Conservation (phyloP, 2,113 vertebrate genomes). For the Malurus cyaneus region DNA sequence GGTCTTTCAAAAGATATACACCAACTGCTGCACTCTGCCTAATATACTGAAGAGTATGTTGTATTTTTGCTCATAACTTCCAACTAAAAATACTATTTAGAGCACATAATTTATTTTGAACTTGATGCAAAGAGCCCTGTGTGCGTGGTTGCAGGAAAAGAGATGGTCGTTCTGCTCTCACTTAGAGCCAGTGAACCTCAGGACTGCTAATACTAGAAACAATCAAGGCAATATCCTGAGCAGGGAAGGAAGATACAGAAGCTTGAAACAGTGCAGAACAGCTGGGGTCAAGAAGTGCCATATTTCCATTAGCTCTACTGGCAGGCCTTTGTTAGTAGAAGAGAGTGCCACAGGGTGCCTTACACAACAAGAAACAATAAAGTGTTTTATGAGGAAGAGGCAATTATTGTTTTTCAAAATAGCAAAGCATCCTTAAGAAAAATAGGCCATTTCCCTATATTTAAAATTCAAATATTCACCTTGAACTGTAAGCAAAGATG, state of each 20-base stretch:
- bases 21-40: neutral
- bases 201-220: neutral
- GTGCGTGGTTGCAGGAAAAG: neutral
- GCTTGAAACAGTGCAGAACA: neutral
- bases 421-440: neutral
- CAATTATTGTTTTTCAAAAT: neutral
- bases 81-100: neutral
- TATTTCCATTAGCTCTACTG: neutral
- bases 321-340: neutral
- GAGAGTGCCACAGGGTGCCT: neutral
- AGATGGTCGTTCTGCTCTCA: neutral
- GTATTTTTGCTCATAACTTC: neutral
- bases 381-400: neutral
- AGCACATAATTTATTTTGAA: neutral
- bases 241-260: neutral
- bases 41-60: neutral
- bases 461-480: constrained; percentile 76
- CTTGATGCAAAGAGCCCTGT: neutral
- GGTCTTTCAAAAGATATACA: neutral
- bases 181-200: neutral
- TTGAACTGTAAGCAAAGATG: constrained; percentile 84
- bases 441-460: neutral
- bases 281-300: neutral
- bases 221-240: neutral
- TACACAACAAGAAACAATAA: neutral